Conservation (phyloP, 2,113 vertebrate genomes). For the Mystacornis crossleyi region DNA sequence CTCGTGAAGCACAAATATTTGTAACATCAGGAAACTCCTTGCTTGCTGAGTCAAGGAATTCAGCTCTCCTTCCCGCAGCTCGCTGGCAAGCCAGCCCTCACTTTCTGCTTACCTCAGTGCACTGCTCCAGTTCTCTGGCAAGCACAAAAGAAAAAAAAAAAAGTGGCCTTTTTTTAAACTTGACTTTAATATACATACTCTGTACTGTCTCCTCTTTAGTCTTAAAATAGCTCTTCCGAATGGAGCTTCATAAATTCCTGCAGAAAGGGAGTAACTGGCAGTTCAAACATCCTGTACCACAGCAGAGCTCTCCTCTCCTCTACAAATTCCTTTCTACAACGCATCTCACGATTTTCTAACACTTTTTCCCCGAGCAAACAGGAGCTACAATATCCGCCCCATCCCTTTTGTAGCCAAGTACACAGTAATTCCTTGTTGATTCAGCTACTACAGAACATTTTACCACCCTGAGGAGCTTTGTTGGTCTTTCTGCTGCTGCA, state of each 20-base stretch:
- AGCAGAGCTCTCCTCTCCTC: not conserved
- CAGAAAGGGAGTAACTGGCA: not conserved
- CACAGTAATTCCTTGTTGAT: not conserved
- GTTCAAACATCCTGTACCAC: not conserved
- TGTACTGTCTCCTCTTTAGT: not conserved
- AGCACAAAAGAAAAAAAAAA: not conserved
- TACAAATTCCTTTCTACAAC: not conserved
- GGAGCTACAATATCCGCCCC: not conserved
- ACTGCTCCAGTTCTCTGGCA: not conserved
- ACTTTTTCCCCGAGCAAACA: not conserved
- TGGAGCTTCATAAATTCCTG: not conserved
- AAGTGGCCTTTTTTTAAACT: not conserved
- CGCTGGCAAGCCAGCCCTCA: not conserved
- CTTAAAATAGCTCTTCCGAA: not conserved
- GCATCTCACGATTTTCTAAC: fast-evolving
- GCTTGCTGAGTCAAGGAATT: not conserved
- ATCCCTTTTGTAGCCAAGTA: not conserved
- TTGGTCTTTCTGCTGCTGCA: not conserved
- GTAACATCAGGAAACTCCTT: not conserved
- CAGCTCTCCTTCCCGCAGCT: not conserved
- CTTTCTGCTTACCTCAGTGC: not conserved
- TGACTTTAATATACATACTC: not conserved
- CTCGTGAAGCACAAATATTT: not conserved
- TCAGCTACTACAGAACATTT: not conserved
- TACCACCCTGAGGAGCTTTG: not conserved